phyloP scores from a whole-genome alignment of 2,888 invertebrate genomes.

The Spodoptera exigua region DNA sequence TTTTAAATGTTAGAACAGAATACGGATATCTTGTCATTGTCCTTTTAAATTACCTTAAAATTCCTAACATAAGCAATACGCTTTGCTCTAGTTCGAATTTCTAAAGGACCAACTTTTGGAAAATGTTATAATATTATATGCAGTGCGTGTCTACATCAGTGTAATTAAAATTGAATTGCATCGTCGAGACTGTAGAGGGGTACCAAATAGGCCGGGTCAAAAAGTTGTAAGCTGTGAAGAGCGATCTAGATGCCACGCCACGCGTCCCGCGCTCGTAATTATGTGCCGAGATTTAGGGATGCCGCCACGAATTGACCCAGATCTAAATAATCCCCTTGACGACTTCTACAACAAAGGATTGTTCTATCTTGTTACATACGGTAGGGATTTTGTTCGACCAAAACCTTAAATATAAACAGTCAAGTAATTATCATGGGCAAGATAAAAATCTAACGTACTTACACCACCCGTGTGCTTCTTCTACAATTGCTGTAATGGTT shows the following conservation, averaged over 20 bases:
- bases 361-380: conserved; percentile 63
- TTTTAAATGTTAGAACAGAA: too few relatives aligned
- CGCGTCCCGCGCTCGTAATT: conserved; percentile 70
- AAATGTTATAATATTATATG: neutral
- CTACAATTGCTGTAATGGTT: conserved; percentile 16
- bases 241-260: conserved; percentile 66
- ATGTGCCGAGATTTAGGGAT: conserved; percentile 78
- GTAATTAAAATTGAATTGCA: conserved; percentile 44
- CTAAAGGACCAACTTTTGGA: too few relatives aligned
- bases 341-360: conserved; percentile 58
- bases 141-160: neutral
- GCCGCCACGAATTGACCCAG: conserved; percentile 74
- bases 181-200: conserved; percentile 52
- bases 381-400: conserved; percentile 4
- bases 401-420: too few relatives aligned
- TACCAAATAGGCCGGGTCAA: conserved; percentile 66
- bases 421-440: too few relatives aligned
- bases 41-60: too few relatives aligned
- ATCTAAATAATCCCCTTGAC: conserved; percentile 73
- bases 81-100: too few relatives aligned
- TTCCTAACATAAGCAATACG: too few relatives aligned
- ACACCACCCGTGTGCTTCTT: conserved; percentile 9
- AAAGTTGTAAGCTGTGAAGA: conserved; percentile 71
- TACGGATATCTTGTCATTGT: too few relatives aligned
- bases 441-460: too few relatives aligned